Evolutionary conservation across 1,140 invertebrate species (phyloP).

Genomic region (Pseudomyrmex flavicornis): DNA sequence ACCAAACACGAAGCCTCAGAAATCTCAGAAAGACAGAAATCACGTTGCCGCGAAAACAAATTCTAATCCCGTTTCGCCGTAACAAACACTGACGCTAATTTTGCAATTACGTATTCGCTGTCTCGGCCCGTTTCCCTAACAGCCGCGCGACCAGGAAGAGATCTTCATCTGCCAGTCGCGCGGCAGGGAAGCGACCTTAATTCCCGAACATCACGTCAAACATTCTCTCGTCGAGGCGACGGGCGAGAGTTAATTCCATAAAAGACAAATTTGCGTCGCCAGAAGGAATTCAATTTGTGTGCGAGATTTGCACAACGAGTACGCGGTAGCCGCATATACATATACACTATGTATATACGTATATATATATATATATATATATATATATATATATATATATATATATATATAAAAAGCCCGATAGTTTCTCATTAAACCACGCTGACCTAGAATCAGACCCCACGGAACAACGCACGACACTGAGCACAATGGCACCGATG

Average conservation of each 20-base stretch:
- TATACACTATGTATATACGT: neutral
- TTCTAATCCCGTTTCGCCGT: conserved; percentile 24
- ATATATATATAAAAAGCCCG: neutral
- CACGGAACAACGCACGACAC: conserved; percentile 21
- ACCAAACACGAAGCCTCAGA: neutral
- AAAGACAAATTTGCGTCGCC: conserved; percentile 45
- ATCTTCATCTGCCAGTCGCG: conserved; percentile 50
- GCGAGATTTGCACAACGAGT: conserved; percentile 54
- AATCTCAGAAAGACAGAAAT: conserved; percentile 9
- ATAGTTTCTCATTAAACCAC: conserved; percentile 69
- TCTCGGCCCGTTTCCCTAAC: conserved; percentile 15
- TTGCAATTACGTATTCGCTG: conserved; percentile 53
- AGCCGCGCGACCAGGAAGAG: conserved; percentile 14
- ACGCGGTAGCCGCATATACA: conserved; percentile 33
- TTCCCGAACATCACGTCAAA: conserved; percentile 54
- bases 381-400: too few relatives aligned
- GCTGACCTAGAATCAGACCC: conserved; percentile 69
- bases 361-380: too few relatives aligned
- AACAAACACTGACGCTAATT: conserved; percentile 43
- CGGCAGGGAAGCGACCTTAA: conserved; percentile 36
- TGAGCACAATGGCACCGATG: conserved; percentile 53
- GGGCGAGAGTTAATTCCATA: conserved; percentile 38
- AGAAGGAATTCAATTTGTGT: conserved; percentile 46
- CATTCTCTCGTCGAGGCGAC: conserved; percentile 26
- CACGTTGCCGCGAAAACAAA: conserved; percentile 26